Evolutionary conservation across 2,113 vertebrate species (phyloP).

Genomic region (Plecotus auritus): DNA sequence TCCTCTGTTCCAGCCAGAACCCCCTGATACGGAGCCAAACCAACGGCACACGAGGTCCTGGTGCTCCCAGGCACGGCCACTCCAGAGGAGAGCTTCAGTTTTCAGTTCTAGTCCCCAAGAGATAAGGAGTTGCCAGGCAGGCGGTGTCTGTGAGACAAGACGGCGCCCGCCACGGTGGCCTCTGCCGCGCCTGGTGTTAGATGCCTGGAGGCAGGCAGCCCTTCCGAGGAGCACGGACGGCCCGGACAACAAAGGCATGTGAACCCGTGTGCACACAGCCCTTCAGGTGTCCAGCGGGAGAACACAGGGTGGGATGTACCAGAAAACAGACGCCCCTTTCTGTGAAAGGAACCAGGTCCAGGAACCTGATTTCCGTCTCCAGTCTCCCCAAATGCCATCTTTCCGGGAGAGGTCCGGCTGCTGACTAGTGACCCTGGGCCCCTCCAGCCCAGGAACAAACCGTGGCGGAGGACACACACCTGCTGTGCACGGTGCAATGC

Average conservation of each 20-base stretch:
- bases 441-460: not conserved
- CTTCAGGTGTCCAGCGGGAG: not conserved
- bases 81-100: accelerated
- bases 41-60: accelerated
- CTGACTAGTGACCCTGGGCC: accelerated
- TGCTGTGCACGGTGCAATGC: accelerated
- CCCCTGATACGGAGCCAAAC: not conserved
- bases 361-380: not conserved
- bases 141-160: accelerated
- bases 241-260: accelerated
- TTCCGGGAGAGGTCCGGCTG: not conserved
- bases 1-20: not conserved
- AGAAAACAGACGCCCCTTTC: not conserved
- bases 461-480: accelerated
- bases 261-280: accelerated
- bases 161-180: accelerated
- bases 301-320: accelerated
- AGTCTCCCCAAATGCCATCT: not conserved
- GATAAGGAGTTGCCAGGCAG: accelerated
- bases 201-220: not conserved
- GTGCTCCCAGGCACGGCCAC: accelerated
- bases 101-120: no score
- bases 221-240: not conserved
- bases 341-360: not conserved
- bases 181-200: accelerated